Evolutionary conservation across 2,797 vertebrate species (phyloP).

Genomic region (Meda fulgida): DNA sequence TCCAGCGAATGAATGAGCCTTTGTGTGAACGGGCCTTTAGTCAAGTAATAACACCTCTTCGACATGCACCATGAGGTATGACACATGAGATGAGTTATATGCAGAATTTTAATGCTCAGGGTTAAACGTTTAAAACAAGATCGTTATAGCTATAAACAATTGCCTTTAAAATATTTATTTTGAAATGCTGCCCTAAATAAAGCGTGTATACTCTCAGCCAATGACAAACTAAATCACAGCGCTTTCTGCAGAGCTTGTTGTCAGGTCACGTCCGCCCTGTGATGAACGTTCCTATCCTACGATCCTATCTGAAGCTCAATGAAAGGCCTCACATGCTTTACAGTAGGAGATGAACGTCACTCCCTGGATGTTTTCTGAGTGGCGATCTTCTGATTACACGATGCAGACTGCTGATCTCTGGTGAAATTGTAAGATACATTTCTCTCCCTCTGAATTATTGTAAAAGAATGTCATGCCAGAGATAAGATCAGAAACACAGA

Average conservation of each 20-base stretch:
- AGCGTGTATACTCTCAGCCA: not conserved
- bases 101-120: not conserved
- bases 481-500: conserved; percentile 18
- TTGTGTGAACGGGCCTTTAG: not conserved
- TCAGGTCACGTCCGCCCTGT: conserved; percentile 18
- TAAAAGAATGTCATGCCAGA: not conserved
- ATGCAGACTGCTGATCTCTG: conserved; percentile 12
- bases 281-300: not conserved
- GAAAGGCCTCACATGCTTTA: conserved; percentile 18
- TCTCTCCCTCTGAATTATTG: conserved; percentile 1
- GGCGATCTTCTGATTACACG: conserved; percentile 15
- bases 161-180: not conserved
- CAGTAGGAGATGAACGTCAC: conserved; percentile 8
- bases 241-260: conserved; percentile 24
- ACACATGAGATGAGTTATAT: not conserved
- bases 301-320: conserved; percentile 13
- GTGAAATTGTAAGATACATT: not conserved
- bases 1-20: not conserved
- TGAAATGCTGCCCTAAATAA: not conserved
- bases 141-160: not conserved
- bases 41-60: not conserved
- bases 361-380: not conserved
- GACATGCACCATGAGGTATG: not conserved
- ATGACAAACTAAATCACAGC: not conserved
- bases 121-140: not conserved